Evolutionary conservation across 2,113 vertebrate genomes (phyloP).

Genomic region (Agapornis roseicollis): DNA sequence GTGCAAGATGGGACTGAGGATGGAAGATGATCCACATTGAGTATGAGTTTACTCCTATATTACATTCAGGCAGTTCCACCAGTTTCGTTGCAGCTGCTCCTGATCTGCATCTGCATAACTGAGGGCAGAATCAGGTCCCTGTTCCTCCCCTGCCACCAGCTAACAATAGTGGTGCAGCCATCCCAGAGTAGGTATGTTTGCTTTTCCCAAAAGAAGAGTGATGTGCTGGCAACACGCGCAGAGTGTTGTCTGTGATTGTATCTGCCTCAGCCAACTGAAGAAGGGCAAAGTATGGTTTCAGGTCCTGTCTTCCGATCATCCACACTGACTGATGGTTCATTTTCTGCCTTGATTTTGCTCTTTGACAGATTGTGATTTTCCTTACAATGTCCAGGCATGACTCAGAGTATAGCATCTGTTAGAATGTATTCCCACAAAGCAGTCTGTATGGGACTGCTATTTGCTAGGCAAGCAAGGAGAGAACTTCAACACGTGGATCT

Average conservation of each 20-base stretch:
- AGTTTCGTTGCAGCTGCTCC: not conserved
- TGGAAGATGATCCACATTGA: not conserved
- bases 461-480: not conserved
- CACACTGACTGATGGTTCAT: not conserved
- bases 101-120: not conserved
- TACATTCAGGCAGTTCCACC: not conserved
- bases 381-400: not conserved
- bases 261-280: not conserved
- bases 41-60: not conserved
- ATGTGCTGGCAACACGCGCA: not conserved
- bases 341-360: not conserved
- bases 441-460: not conserved
- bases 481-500: not conserved
- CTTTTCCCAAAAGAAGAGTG: not conserved
- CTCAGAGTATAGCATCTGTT: not conserved
- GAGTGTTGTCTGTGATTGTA: not conserved
- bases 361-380: not conserved
- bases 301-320: not conserved
- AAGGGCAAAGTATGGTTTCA: not conserved
- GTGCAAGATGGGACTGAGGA: not conserved
- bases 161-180: rapidly evolving
- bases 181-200: not conserved
- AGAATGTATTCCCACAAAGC: not conserved
- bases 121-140: not conserved
- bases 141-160: not conserved